Base-by-base conservation (phyloP, 2,888 invertebrate species). In the Heliconius aoede region DNA sequence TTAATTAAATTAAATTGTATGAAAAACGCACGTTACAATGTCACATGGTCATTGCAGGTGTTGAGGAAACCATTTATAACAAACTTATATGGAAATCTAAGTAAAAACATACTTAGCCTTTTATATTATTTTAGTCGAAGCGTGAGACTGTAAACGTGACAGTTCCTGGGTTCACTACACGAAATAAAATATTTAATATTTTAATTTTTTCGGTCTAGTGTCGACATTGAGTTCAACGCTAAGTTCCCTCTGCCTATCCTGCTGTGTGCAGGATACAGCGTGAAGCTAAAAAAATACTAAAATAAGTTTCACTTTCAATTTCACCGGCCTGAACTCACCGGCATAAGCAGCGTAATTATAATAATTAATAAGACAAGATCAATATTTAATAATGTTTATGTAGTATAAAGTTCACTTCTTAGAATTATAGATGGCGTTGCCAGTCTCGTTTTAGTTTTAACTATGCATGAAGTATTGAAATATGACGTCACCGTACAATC, bases 31-130 rank as follows among this genome's bases (percentile, higher is more conserved):
- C 51, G 24, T 71, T 55, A 55, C n/a, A 24, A 60, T 32, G 36
- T 36, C 40, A 72, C 60, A 40, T 24, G 72, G 26, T 36, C 26
- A 21, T 58, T 30, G 76, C 80, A 80, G 80, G 78, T 80, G 80
- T 51, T 8, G 75, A 78, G 80, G 80, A 79, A 80, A 76, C 76
- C 73, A 77, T 80, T 80, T 79, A 61, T 80, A 76, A 77, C 61
- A 26, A 74, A 76, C 78, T 21, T 74, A 78, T 76, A 77, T 74
- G 76, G 76, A 76, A 79, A 64, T 73, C 46, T 75, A 71, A 61
- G 60, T 75, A 78, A 74, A 72, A 71, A 74, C 13, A 58, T 61
- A 46, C 5, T 18, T 46, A 46, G 5, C 46, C 7, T 46, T 46
- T 46, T 18, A 46, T 46, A 46, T 46, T 21, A 46, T 46, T 46